Evolutionary conservation across 2,113 vertebrate species (phyloP).

Genomic region (Mionectes macconnelli): DNA sequence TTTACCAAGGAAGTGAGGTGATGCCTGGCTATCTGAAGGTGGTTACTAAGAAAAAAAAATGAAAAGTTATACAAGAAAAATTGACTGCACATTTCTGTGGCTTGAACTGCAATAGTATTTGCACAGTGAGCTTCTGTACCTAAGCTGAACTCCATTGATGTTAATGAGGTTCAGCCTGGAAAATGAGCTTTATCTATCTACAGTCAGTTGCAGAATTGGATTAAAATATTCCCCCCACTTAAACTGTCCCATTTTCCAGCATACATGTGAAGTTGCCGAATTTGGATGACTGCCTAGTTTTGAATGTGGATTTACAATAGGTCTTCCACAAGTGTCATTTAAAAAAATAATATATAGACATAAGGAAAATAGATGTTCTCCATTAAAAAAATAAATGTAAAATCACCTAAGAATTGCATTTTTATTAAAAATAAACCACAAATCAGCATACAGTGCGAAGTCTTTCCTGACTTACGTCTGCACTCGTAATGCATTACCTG

Average conservation of each 20-base stretch:
- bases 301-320: neutral
- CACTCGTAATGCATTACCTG: neutral
- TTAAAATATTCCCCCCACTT: neutral
- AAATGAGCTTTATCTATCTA: constrained; percentile 34
- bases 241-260: constrained; percentile 1
- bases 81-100: neutral
- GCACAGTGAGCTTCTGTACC: neutral
- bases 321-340: neutral
- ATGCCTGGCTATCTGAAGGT: neutral
- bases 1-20: neutral
- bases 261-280: neutral
- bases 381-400: neutral
- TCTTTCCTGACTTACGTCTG: neutral
- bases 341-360: neutral
- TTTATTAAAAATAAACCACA: constrained; percentile 29
- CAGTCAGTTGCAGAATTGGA: neutral
- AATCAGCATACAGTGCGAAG: neutral
- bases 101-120: neutral
- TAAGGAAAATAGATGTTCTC: neutral
- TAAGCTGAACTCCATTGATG: neutral
- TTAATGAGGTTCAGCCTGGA: neutral
- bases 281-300: neutral
- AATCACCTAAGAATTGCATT: neutral
- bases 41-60: neutral
- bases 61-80: neutral